Base-by-base conservation (phyloP, 2,113 vertebrate species). In the Corythaixoides concolor region DNA sequence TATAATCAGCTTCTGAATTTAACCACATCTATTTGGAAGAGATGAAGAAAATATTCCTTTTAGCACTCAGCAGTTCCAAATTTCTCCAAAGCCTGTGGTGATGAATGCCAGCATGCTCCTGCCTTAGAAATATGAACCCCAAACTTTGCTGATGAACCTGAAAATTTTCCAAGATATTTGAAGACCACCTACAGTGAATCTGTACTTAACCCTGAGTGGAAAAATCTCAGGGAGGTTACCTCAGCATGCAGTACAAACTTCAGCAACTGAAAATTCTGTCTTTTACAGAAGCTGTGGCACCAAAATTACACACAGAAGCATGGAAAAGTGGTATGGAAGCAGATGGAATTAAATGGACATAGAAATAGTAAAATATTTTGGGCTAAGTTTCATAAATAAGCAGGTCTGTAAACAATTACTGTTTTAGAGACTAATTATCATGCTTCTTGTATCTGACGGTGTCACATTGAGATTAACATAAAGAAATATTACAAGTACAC, bases 1-100 rank as follows among this genome's bases (percentile, higher is more conserved):
- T 37, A 53, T 50, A 79, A 86, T 80, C 58, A 76, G 14, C n/a
- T 93, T 77, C 81, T 43, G 52, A 89, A 81, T 85, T 75, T 75
- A 87, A 58, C 50, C 27, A 55, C 13, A 47, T 47, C 23, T 75
- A 32, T 79, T 78, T 56, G 39, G 58, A 91, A 93, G 49, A 60
- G 10, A 70, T 30, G 26, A 19, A 64, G 33, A 76, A 87, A 91
- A 70, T 67, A 87, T 17, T 89, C 18, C 9, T 63, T 74, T 63
- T 35, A 93, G 53, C 32, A 52, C 33, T 76, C 13, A 79, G 41
- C 12, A 67, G 39, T 39, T 75, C 59, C 32, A 52, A 32, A 66
- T 77, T 89, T 77, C 50, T 74, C 59, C 67, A 74, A 76, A 83
- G 26, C 11, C 67, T 56, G 5, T 26, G 37, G 33, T 35, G 59